These are phyloP conservation scores for Bathynomus jamesi DNA, from an alignment of 1,140 invertebrate genomes.

Conservation along the genomic window DNA sequence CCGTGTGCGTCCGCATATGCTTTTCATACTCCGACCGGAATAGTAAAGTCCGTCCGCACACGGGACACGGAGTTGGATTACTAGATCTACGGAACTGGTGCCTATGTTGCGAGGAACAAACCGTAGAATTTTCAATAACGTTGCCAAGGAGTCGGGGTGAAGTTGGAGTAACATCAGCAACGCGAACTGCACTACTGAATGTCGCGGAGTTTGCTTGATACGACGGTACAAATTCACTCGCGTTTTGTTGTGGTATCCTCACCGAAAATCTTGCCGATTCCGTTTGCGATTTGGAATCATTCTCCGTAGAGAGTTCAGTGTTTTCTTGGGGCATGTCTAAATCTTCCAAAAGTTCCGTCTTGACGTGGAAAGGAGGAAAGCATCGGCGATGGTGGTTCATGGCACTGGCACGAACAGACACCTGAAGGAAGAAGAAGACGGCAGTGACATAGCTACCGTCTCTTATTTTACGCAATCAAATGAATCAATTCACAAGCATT, in stretches of 20 bases:
- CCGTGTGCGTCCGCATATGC: conserved; percentile 40
- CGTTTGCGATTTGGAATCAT: too few relatives aligned
- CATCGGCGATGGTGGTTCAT: not conserved
- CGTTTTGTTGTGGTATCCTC: too few relatives aligned
- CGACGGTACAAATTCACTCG: too few relatives aligned
- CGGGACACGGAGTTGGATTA: conserved; percentile 25
- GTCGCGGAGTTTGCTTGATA: too few relatives aligned
- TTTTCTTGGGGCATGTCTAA: too few relatives aligned
- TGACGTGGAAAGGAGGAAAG: too few relatives aligned
- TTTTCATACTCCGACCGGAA: conserved; percentile 35
- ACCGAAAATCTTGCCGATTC: too few relatives aligned
- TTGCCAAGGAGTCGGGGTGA: not conserved
- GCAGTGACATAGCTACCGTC: not conserved
- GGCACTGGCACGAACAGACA: too few relatives aligned
- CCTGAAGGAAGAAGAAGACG: not conserved
- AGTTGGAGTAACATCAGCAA: not conserved
- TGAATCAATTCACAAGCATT: not conserved
- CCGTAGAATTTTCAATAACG: not conserved
- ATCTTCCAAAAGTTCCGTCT: too few relatives aligned
- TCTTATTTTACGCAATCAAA: too few relatives aligned
- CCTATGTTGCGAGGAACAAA: not conserved
- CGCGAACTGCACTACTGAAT: too few relatives aligned
- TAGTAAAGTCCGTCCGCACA: conserved; percentile 30
- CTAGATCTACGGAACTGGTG: not conserved
- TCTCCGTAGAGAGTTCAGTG: too few relatives aligned